Percentiles rank a stretch among this genome's conserved stretches.
These are phyloP conservation scores for Hypomecis punctinalis DNA, from an alignment of 2,888 invertebrate species.

Conservation along the genomic window DNA sequence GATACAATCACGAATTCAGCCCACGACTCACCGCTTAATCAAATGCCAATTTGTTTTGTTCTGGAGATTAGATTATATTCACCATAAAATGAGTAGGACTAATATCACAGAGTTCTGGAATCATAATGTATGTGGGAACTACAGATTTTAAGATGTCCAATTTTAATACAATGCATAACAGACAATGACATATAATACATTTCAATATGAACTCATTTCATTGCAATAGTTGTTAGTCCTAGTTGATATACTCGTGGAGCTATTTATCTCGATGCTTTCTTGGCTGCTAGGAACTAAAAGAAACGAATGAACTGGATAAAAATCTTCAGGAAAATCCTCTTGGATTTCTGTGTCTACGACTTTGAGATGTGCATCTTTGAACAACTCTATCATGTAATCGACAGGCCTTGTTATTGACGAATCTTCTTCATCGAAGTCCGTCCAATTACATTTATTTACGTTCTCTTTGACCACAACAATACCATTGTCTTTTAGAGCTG, in stretches of 20 bases:
- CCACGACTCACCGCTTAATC: constrained; percentile 72
- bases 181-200: neutral
- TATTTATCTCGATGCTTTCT: neutral
- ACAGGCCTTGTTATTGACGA: constrained; percentile 95
- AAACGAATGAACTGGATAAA: constrained; percentile 95
- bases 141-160: too few relatives aligned
- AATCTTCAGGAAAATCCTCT: constrained; percentile 93
- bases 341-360: constrained; percentile 89
- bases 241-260: neutral
- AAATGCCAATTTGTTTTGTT: constrained; percentile 60
- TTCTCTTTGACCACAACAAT: constrained; percentile 87
- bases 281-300: constrained; percentile 85
- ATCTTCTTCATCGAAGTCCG: constrained; percentile 92
- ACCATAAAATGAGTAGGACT: constrained; percentile 2
- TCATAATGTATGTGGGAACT: too few relatives aligned
- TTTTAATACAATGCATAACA: too few relatives aligned
- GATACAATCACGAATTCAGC: constrained; percentile 74
- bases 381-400: constrained; percentile 85
- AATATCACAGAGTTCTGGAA: too few relatives aligned
- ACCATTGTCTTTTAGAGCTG: constrained; percentile 58
- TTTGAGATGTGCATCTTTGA: constrained; percentile 88
- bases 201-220: constrained; percentile 2
- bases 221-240: neutral
- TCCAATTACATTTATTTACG: constrained; percentile 86
- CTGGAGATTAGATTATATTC: constrained; percentile 51